Evolutionary conservation across 2,888 invertebrate species (phyloP), one percentile per base, ranked within the genome.

Genomic region (Criorhina ranunculi): DNA sequence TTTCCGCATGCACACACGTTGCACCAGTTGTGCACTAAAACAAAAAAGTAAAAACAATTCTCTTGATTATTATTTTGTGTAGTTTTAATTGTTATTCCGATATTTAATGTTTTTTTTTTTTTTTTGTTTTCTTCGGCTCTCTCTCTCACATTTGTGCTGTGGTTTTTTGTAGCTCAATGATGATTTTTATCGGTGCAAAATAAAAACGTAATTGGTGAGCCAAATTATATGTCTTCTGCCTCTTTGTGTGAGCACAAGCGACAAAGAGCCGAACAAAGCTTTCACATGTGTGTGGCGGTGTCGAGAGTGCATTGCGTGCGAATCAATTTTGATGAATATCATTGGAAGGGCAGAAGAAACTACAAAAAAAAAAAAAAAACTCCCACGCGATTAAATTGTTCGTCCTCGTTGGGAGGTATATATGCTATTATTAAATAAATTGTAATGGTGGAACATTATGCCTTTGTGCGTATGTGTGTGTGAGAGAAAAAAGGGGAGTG

Each of bases 321-420:
- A 85, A 80, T 85, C 46, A 69, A 66, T 76, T 70, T 53, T 64
- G 85, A 85, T 85, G 70, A 46, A 80, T 85, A 85, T 85, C 80
- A 66, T 73, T 70, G 75, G 64, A 85, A 75, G 83, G 83, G 73
- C 62, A 62, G 40, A 53, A 44, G 51, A 59, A 72, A 69, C 49
- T 67, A 11, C 37, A 40, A 12, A 64, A 8, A 42, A 51, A 6
- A 31, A 46, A 35, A 55, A 53, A 33, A 37, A 64, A 66, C 80
- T 85, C 85, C 85, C 85, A 85, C 85, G 85, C 80, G 70, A 85
- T 85, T 76, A 80, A 85, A 80, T 69, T 80, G 75, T 70, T 85
- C 85, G 85, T 80, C 85, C 70, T 85, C 80, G 80, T 70, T 80
- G 69, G 69, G 80, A 66, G 85, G 85, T 66, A 40, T 57, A 44